Base-by-base conservation (phyloP, 2,113 vertebrate genomes). In the Panthera leo region DNA sequence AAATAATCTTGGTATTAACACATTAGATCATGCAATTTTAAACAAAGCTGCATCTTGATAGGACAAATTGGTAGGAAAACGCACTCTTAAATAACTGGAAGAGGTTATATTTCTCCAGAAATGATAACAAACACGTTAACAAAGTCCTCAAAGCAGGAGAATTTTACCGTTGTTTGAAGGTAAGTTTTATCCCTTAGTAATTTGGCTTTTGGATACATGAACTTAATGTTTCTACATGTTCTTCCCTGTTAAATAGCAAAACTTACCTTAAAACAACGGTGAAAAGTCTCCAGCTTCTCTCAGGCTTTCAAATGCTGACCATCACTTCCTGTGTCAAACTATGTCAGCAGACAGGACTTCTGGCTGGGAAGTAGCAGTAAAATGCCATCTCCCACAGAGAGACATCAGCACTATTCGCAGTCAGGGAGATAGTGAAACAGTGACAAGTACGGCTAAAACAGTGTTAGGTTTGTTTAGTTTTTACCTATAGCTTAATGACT, bases 191-290 rank as follows among this genome's bases (percentile, higher is more conserved):
- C 92, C 87, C 97, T 97, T 96, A 90, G 76, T 91, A 94, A 96
- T 65, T 63, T 87, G 53, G 79, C 15, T 89, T 90, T 89, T 95
- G 80, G 63, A 88, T 94, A 93, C 27, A 76, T 78, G 65, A 63
- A 97, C 97, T 88, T 97, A 97, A 36, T 94, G 87, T 91, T 97
- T 94, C 93, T 96, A 96, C 31, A 68, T n/a, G 85, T 78, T 92
- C 95, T 84, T 97, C 85, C 93, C 94, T 97, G 73, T 95, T 88
- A 98, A 95, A 93, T 58, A 98, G 95, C 27, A 98, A 96, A 98
- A 98, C 97, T 98, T 97, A 92, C 98, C 98, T 98, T 96, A 95
- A 97, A 98, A 98, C 98, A 98, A 98, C 83, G 85, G 95, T 98
- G 98, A 98, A 98, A 96, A 98, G 95, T 97, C 93, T 98, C 97